A percentile compares a stretch with the other conserved stretches of the same genome.
phyloP scores from a whole-genome alignment of 2,113 vertebrate species.

The Paradisaea rubra region DNA sequence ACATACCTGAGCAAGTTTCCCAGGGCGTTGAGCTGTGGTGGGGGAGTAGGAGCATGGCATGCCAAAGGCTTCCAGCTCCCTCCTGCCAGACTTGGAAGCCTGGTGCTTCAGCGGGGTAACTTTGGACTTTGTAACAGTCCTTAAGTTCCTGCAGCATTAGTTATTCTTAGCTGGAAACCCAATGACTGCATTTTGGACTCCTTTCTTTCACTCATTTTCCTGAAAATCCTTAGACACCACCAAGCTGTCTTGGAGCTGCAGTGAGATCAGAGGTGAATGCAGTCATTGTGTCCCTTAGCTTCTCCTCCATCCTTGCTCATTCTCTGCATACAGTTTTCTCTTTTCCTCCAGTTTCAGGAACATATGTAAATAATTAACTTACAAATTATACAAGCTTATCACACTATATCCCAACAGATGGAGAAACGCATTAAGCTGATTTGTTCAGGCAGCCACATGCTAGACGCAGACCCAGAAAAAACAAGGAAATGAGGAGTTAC shows the following conservation, averaged over 20 bases:
- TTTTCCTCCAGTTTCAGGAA: conserved; percentile 31
- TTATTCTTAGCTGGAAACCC: background rate
- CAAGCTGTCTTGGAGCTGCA: background rate
- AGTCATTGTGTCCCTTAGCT: background rate
- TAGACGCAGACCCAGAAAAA: background rate
- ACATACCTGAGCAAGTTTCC: background rate
- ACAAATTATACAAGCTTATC: conserved; percentile 55
- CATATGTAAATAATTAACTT: conserved; percentile 66
- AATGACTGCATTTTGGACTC: background rate
- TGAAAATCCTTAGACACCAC: background rate
- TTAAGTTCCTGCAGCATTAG: background rate
- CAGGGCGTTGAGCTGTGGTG: accelerated
- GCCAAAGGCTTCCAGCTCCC: background rate
- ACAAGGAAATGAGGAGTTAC: conserved; percentile 26
- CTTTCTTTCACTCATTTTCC: background rate
- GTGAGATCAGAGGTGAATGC: background rate
- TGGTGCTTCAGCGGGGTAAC: background rate
- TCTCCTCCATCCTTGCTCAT: background rate
- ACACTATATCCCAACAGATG: conserved; percentile 36
- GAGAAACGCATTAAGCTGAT: conserved; percentile 50
- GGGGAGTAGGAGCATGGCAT: background rate
- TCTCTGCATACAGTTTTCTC: background rate
- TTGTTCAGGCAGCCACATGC: conserved; percentile 47
- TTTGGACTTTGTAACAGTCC: accelerated
- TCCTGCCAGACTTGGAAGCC: background rate